Base-by-base conservation (phyloP, 2,888 invertebrate species). In the Chymomyza fuscimana region DNA sequence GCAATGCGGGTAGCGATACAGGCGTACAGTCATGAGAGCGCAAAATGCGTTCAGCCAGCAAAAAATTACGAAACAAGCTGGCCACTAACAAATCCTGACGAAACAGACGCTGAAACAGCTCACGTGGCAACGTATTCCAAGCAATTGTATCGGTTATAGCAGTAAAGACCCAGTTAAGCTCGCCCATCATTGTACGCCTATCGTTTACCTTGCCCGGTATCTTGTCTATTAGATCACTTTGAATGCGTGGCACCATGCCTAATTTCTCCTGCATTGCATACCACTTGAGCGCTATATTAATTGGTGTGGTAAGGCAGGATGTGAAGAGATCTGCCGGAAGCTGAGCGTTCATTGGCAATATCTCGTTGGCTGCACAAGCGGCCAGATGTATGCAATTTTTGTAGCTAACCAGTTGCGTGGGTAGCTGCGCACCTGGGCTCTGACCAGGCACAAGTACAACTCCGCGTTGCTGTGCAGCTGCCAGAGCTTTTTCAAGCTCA, bases 111-210 rank as follows among this genome's bases (percentile, higher is more conserved):
- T 99, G 99, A 93, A 99, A 99, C 83, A 98, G 93, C 84, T 99
- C 98, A 92, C 96, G 94, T 5, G 98, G 97, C 86, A 99, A 93
- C 56, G 96, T 97, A 91, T 98, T 98, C 99, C 99, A 99, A 0
- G 99, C 99, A 90, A 99, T 99, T 10, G 99, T 99, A 92, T 99
- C 99, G 0, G 99, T 99, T 83, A 99, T 98, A 59, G 99, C 99
- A 2, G 99, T 99, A 93, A 99, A 99, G 90, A 99, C 99, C 99
- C 99, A 99, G 93, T 99, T 99, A 72, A 99, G 93, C 93, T 99
- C 99, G 62, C 99, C 99, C 79, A 99, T 94, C 97, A 99, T 98
- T 36, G 99, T 99, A 85, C 98, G 94, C 22, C 99, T 94, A 93
- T 99, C 99, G 80, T 96, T 96, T 81, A 98, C 94, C 90, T 96